Base-by-base conservation (phyloP, 2,888 invertebrate genomes). In the Lepeophtheirus nordmannii region DNA sequence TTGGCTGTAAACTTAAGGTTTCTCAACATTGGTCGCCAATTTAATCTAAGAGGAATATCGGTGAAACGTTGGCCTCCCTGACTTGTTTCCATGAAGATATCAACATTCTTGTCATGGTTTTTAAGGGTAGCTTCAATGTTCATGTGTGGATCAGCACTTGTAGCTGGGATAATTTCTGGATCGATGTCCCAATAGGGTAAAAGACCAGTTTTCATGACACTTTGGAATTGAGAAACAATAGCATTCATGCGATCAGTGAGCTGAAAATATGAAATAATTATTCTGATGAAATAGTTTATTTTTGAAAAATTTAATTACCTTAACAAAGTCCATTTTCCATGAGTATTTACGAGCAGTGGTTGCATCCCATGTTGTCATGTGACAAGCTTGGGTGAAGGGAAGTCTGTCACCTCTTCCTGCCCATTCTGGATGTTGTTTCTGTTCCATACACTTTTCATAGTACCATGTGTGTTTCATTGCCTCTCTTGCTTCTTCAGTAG, bases 171-270 rank as follows among this genome's bases (percentile, higher is more conserved):
- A 12, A 56, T 38, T 23, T 64, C 57, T 40, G 66, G 66, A 37
- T 60, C 60, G 11, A 41, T 22, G 20, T 66, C 66, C 66, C 59
- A 60, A 41, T 66, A 66, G 17, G 66, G 66, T 20, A 61, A 39
- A 14, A 66, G 20, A 60, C 46, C 66, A 40, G 66, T 58, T 41
- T 66, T 40, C 20, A 66, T 39, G 37, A 76, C 87, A 84, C 70
- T 93, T 90, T 77, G 97, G 96, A 0, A 97, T 97, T 23, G 98
- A 86, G 14, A 98, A 96, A 79, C 93, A 93, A 73, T 87, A 87
- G 79, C 17, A 38, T 96, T 89, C 70, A 98, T 79, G 78, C 90
- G 96, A 73, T 92, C 90, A 79, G 87, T 93, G 69, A 98, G 96
- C 83, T 85, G 73, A 73, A 71, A 67, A 68, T 68, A 67, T 38